phyloP scores from a whole-genome alignment of 2,113 vertebrate species.

The Dipodomys ordii region DNA sequence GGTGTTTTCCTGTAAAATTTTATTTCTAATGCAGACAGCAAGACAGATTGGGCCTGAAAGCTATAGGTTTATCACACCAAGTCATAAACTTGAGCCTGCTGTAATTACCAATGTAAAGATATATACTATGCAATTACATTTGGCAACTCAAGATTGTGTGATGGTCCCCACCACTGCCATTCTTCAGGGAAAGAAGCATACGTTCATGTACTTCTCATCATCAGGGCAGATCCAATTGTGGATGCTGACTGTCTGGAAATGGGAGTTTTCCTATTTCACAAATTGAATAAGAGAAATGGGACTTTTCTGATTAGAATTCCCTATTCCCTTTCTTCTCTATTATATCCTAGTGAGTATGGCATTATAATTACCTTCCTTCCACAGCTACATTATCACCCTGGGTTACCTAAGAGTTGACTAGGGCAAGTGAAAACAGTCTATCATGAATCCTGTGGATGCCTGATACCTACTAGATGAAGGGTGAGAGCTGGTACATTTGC shows the following conservation, averaged over 20 bases:
- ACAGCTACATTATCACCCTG: neutral
- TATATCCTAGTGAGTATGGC: fast-evolving
- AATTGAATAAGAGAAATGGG: neutral
- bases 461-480: neutral
- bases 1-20: neutral
- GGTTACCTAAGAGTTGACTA: fast-evolving
- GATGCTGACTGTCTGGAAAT: neutral
- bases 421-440: neutral
- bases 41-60: neutral
- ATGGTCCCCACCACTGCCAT: neutral
- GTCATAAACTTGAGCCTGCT: neutral
- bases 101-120: neutral
- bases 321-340: neutral
- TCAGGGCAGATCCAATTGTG: neutral
- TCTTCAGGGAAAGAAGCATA: neutral
- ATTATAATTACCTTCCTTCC: neutral
- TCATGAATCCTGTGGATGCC: too few species aligned
- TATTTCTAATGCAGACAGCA: neutral
- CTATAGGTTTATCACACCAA: neutral
- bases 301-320: neutral
- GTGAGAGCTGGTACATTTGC: too few species aligned
- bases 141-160: neutral
- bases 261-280: neutral
- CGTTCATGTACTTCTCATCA: neutral
- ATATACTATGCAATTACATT: neutral